Evolutionary conservation across 2,888 invertebrate genomes (phyloP).

Genomic region (Nomada flava): DNA sequence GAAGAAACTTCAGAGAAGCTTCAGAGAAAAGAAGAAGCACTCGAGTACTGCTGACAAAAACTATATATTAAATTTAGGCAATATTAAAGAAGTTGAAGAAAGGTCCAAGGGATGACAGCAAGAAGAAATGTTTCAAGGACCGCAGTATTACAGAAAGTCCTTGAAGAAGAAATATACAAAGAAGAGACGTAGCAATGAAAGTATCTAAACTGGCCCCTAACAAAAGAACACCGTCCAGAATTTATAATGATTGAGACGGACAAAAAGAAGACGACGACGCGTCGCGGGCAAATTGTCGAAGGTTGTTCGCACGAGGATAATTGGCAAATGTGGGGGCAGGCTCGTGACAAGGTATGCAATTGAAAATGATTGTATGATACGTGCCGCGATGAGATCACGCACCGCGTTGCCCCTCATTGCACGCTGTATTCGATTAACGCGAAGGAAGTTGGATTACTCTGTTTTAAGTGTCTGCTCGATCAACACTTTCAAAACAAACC

Average conservation of each 20-base stretch:
- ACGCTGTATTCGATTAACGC: conserved; percentile 23
- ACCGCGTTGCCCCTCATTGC: background rate
- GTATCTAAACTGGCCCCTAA: too few species aligned
- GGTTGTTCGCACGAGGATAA: conserved; percentile 35
- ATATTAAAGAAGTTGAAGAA: background rate
- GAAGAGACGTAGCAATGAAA: too few species aligned
- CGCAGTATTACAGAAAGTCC: too few species aligned
- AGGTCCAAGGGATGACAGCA: background rate
- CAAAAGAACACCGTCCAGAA: too few species aligned
- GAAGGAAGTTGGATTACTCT: conserved; percentile 39
- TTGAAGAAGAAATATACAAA: too few species aligned
- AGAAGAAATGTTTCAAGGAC: background rate
- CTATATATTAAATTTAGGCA: too few species aligned
- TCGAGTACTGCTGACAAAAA: too few species aligned
- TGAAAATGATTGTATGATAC: conserved; percentile 46
- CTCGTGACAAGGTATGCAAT: conserved; percentile 62
- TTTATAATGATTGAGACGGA: too few species aligned
- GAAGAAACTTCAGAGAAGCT: too few species aligned
- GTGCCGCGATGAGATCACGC: conserved; percentile 47
- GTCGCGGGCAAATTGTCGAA: background rate
- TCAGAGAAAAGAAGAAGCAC: too few species aligned
- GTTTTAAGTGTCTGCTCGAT: too few species aligned
- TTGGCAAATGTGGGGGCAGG: conserved; percentile 11
- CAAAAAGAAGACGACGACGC: background rate
- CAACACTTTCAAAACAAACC: conserved; percentile 15